A percentile compares a stretch with the other conserved stretches of the same genome.
These are phyloP conservation scores for Drosophila lini DNA, from an alignment of 1,140 invertebrate genomes.

Conservation along the genomic window DNA sequence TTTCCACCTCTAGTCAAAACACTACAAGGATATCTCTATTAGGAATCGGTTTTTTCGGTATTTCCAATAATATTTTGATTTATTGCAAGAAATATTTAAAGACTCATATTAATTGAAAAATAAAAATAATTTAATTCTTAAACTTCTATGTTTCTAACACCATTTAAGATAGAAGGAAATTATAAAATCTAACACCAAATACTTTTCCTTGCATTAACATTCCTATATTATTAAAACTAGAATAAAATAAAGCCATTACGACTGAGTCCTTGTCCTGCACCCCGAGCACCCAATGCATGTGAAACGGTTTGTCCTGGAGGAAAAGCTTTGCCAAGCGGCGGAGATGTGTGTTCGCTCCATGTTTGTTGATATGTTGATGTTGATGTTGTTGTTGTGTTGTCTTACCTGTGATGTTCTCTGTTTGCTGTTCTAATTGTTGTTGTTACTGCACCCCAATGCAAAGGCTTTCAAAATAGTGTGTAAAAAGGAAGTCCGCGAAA, in stretches of 20 bases:
- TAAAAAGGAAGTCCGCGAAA: not conserved
- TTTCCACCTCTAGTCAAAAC: too few relatives aligned
- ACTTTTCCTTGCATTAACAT: too few relatives aligned
- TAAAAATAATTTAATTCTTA: not conserved
- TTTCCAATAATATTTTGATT: not conserved
- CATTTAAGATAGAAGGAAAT: not conserved
- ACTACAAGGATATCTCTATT: too few relatives aligned
- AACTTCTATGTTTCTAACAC: not conserved
- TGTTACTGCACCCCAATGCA: conserved; percentile 38
- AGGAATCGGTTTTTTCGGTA: too few relatives aligned
- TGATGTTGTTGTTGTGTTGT: conserved; percentile 53
- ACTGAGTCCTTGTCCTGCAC: not conserved
- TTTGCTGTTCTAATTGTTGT: conserved; percentile 54
- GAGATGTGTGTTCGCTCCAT: conserved; percentile 41
- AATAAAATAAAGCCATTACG: too few relatives aligned
- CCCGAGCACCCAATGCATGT: conserved; percentile 58
- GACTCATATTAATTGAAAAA: not conserved
- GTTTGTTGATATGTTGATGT: conserved; percentile 59
- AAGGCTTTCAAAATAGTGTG: not conserved
- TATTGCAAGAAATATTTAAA: not conserved
- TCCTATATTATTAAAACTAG: not conserved
- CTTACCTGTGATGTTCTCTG: conserved; percentile 63
- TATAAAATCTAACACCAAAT: not conserved
- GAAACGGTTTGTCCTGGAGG: conserved; percentile 44
- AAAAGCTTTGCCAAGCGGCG: conserved; percentile 8